These are phyloP conservation scores for Syrista parreyssii DNA, from an alignment of 2,888 invertebrate species.

Conservation along the genomic window DNA sequence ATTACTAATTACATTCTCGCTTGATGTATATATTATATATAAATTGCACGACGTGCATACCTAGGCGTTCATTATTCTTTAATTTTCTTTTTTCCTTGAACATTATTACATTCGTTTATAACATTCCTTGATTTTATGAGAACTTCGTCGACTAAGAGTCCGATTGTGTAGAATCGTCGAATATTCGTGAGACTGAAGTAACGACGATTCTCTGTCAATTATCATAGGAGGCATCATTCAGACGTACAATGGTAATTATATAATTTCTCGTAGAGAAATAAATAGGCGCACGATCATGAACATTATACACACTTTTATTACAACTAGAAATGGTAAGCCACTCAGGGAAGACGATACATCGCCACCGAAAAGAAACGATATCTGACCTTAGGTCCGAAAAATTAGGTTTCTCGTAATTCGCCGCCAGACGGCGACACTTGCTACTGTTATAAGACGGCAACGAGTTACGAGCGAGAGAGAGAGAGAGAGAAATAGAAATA, in stretches of 20 bases:
- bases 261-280: background rate
- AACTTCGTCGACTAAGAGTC: too few relatives aligned
- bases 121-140: too few relatives aligned
- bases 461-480: background rate
- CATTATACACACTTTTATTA: slow-evolving; percentile 12
- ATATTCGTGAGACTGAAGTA: too few relatives aligned
- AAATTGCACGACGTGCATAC: too few relatives aligned
- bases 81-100: too few relatives aligned
- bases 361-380: background rate
- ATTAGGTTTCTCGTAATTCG: background rate
- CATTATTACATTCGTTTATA: too few relatives aligned
- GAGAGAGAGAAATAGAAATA: background rate
- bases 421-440: background rate
- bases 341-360: slow-evolving; percentile 40
- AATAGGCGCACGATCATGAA: background rate
- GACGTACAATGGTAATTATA: background rate
- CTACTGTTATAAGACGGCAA: background rate
- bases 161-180: background rate
- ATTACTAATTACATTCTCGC: background rate
- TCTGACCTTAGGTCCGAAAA: background rate
- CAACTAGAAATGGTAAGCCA: slow-evolving; percentile 34
- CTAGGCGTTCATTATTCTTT: too few relatives aligned
- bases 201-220: background rate
- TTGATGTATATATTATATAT: too few relatives aligned
- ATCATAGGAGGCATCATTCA: background rate